A percentile compares a stretch with the other conserved stretches of the same genome.
Evolutionary conservation across 2,888 invertebrate species (phyloP).

Genomic region (Ypsolopha scabrella): DNA sequence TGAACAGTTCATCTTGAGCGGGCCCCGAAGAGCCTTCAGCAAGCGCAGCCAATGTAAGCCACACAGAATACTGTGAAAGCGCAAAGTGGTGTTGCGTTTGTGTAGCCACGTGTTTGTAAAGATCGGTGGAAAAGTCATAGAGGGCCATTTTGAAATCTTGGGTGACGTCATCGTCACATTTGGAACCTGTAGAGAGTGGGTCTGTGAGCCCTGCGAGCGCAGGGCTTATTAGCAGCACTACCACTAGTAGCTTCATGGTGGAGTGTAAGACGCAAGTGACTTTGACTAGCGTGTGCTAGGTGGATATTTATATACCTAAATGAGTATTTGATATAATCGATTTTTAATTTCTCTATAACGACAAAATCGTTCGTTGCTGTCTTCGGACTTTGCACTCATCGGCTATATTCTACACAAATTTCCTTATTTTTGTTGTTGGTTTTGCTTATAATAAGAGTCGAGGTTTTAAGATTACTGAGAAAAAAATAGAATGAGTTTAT

Average conservation of each 20-base stretch:
- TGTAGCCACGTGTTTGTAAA: conserved; percentile 10
- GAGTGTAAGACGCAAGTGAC: not conserved
- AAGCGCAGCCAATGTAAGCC: conserved; percentile 21
- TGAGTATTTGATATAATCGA: too few species aligned
- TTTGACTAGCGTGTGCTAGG: not conserved
- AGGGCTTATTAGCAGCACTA: not conserved
- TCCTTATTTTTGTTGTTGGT: too few species aligned
- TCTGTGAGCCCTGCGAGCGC: not conserved
- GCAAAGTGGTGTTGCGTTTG: conserved; percentile 15
- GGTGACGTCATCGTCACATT: conserved; percentile 6
- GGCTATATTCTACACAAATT: too few species aligned
- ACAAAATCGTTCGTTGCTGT: too few species aligned
- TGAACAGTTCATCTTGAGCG: not conserved
- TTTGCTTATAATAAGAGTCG: too few species aligned
- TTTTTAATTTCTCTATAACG: too few species aligned
- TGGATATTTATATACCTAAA: too few species aligned
- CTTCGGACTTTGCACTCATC: too few species aligned
- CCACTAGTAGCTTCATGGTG: not conserved
- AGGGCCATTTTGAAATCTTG: conserved; percentile 6
- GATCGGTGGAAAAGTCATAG: conserved; percentile 9
- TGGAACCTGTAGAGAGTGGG: not conserved
- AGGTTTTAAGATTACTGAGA: too few species aligned
- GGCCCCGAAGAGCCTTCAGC: not conserved
- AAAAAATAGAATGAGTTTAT: too few species aligned
- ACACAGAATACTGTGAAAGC: conserved; percentile 20